A percentile compares a stretch with the other conserved stretches of the same genome.
phyloP scores from a whole-genome alignment of 2,113 vertebrate species.

The Notiomystis cincta region DNA sequence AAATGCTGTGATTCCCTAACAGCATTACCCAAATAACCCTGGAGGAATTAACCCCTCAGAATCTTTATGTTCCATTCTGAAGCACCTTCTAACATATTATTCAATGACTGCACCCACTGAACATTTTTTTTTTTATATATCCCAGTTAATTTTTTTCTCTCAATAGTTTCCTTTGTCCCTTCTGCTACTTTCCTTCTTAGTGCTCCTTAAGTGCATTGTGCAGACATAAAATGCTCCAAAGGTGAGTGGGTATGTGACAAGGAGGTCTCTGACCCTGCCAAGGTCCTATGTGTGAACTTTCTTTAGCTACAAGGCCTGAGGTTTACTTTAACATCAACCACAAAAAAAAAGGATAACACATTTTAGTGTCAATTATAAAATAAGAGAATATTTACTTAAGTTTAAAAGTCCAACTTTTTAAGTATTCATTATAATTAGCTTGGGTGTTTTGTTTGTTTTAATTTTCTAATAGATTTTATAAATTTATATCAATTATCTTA shows the following conservation, averaged over 20 bases:
- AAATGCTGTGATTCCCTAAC: neutral
- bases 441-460: fast-evolving
- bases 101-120: neutral
- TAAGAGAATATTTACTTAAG: neutral
- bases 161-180: neutral
- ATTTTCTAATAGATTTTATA: neutral
- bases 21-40: neutral
- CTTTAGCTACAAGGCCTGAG: fast-evolving
- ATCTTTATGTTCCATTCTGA: neutral
- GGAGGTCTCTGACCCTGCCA: neutral
- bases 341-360: neutral
- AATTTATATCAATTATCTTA: neutral
- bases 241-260: neutral
- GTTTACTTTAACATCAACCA: neutral
- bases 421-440: neutral
- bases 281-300: neutral
- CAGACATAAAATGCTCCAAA: neutral
- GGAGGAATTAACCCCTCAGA: neutral
- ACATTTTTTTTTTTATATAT: neutral
- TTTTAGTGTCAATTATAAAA: neutral
- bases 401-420: neutral
- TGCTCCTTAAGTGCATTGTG: neutral
- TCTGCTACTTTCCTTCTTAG: neutral
- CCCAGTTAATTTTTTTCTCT: neutral
- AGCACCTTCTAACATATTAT: neutral